Base-by-base conservation (phyloP, 1,140 invertebrate species). In the Protaetia brevitarsis region DNA sequence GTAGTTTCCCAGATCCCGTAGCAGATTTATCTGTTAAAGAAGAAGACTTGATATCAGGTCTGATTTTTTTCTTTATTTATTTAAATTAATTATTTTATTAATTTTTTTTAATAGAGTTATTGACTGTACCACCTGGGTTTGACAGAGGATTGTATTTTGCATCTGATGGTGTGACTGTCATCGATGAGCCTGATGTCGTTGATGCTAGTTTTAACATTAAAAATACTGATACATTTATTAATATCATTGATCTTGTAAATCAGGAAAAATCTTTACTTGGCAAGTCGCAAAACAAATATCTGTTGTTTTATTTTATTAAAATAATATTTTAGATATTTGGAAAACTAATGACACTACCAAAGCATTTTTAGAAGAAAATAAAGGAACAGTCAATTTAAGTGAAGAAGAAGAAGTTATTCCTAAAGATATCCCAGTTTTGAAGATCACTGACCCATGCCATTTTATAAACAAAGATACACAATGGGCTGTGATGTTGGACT, bases 401-500 rank as follows among this genome's bases (percentile, higher is more conserved):
- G 72, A 73, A 36, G 76, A 76, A 67, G 72, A 76, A 60, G 71
- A 74, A 34, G 61, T 76, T 30, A 27, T 76, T 3, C 73, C 71
- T 3, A 73, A 74, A 70, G 73, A 76, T 36, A 34, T 65, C 13
- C 69, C 68, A 2, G 56, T 76, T 8, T 34, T 77, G 5, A 72
- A 57, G 41, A 72, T 66, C 58, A 45, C 58, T 26, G 57, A 68
- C 28, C 61, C 67, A 11, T 31, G 21, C 11, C 51, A 36, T 13
- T 29, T 65, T 34, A 61, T 75, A 65, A 67, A 65, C 29, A 64
- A 72, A 0, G 79, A 77, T 64, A 80, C 80, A 1, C 86, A 94
- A 74, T 98, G 93, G 93, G 95, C 94, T 1, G 88, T 95, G 74
- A 85, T 90, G 76, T 82, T 97, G 37, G 91, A 97, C 79, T 86